Conservation (phyloP, 2,797 vertebrate species). For the Pipistrellus pygmaeus region DNA sequence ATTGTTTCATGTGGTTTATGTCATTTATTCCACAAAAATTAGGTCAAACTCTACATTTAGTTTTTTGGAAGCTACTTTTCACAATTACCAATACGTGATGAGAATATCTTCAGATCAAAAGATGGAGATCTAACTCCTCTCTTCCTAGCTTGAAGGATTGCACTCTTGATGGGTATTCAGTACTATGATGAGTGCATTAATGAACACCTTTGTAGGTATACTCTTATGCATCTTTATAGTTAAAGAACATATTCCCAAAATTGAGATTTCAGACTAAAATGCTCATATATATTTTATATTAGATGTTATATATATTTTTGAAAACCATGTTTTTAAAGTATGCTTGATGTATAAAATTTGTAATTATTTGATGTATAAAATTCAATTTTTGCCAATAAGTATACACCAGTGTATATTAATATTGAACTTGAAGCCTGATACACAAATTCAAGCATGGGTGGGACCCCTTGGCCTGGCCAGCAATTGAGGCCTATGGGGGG, state of each 20-base stretch:
- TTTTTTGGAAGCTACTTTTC: not conserved
- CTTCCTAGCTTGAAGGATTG: not conserved
- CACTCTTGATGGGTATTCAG: not conserved
- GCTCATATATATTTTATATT: not conserved
- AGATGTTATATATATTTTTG: not conserved
- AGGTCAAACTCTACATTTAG: not conserved
- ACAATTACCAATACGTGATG: not conserved
- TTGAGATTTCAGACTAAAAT: not conserved
- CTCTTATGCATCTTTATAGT: not conserved
- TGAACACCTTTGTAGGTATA: not conserved
- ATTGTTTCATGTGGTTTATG: not conserved
- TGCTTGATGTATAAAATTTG: not conserved
- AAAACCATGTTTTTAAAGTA: not conserved
- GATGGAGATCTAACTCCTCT: not conserved
- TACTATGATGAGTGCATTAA: not conserved
- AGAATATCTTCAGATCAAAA: not conserved
- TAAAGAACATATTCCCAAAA: not conserved
- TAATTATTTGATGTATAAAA: not conserved
- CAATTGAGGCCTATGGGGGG: no score
- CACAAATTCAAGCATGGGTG: no score
- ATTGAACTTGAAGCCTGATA: not conserved
- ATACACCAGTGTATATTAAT: not conserved
- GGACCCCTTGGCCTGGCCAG: no score
- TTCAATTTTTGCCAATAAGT: not conserved
- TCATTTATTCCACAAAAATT: not conserved